phyloP scores from a whole-genome alignment of 2,797 vertebrate genomes.

The Tadarida brasiliensis region DNA sequence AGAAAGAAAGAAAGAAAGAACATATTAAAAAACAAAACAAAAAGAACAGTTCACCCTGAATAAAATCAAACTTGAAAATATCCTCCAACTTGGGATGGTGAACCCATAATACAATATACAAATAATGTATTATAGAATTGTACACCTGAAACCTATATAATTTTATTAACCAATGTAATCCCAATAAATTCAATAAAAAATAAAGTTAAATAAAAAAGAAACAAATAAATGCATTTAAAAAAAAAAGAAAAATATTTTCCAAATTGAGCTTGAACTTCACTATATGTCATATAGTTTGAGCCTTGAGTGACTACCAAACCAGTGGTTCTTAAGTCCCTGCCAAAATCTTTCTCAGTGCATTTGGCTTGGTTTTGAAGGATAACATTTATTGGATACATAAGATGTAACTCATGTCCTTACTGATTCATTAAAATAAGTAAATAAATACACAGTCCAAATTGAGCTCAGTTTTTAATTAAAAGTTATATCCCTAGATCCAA shows the following conservation, averaged over 20 bases:
- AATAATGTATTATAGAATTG: too few species aligned
- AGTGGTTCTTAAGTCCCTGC: slow-evolving; percentile 32
- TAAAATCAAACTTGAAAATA: background rate
- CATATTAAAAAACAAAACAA: too few species aligned
- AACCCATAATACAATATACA: too few species aligned
- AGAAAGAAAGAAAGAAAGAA: too few species aligned
- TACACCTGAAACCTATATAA: too few species aligned
- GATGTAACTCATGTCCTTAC: slow-evolving; percentile 53
- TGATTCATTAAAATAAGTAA: slow-evolving; percentile 65
- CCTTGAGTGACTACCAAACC: slow-evolving; percentile 10
- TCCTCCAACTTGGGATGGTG: too few species aligned
- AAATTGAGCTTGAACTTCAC: slow-evolving; percentile 8
- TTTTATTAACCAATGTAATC: too few species aligned
- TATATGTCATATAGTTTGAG: slow-evolving; percentile 21
- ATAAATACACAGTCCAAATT: slow-evolving; percentile 29
- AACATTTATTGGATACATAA: slow-evolving; percentile 65
- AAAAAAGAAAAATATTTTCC: background rate
- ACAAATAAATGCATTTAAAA: background rate
- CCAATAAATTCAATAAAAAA: too few species aligned
- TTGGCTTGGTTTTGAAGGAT: slow-evolving; percentile 67
- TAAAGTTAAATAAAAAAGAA: too few species aligned
- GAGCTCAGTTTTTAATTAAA: slow-evolving; percentile 59
- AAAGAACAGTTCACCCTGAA: background rate
- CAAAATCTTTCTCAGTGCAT: slow-evolving; percentile 59
- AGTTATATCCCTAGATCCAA: background rate